Evolutionary conservation across 2,888 invertebrate genomes (phyloP).

Genomic region (Hirtodrosophila histrioides): DNA sequence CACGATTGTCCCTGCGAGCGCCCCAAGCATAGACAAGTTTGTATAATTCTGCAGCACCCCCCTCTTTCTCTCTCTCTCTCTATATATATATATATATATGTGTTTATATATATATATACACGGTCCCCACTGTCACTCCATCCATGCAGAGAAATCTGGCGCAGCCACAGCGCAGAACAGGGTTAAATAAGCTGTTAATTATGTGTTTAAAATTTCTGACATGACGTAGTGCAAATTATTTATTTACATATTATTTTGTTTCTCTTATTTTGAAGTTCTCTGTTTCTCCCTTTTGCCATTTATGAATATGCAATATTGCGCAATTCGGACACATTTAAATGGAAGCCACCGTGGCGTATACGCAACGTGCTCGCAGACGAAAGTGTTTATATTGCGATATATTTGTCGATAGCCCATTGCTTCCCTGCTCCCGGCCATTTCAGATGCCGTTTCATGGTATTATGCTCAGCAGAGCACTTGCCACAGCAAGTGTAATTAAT

Average conservation of each 20-base stretch:
- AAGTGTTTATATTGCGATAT: too few relatives aligned
- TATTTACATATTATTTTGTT: conserved; percentile 75
- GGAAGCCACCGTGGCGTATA: neutral
- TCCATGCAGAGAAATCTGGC: conserved; percentile 64
- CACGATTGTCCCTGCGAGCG: conserved; percentile 78
- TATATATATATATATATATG: too few relatives aligned
- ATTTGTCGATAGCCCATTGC: too few relatives aligned
- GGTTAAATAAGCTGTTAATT: conserved; percentile 82
- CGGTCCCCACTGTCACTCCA: conserved; percentile 24
- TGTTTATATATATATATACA: too few relatives aligned
- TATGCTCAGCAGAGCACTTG: too few relatives aligned
- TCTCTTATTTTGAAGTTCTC: conserved; percentile 8
- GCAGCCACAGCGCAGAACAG: conserved; percentile 56
- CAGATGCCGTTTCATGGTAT: too few relatives aligned
- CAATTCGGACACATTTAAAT: conserved; percentile 39
- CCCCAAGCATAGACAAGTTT: conserved; percentile 78
- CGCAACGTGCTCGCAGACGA: neutral
- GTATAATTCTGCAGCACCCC: conserved; percentile 64
- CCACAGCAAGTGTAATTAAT: too few relatives aligned
- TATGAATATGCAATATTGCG: conserved; percentile 48
- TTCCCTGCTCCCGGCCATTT: too few relatives aligned
- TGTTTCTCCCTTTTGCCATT: conserved; percentile 19
- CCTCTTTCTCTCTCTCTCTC: too few relatives aligned
- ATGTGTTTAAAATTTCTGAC: conserved; percentile 79
- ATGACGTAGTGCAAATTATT: conserved; percentile 77